Evolutionary conservation across 2,113 vertebrate species (phyloP).

Genomic region (Upupa epops): DNA sequence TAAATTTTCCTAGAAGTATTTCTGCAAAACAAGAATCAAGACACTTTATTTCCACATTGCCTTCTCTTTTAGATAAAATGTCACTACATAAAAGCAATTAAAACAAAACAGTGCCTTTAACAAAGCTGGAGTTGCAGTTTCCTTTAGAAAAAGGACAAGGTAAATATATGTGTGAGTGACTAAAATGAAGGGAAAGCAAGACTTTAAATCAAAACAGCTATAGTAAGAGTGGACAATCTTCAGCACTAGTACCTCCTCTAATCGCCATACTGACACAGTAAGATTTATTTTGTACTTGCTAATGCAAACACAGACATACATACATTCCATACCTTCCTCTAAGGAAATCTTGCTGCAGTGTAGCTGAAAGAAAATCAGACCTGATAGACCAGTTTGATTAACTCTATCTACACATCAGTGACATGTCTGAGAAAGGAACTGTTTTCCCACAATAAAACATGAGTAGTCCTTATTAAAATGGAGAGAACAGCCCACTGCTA

Average conservation of each 20-base stretch:
- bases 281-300: neutral
- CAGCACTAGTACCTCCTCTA: neutral
- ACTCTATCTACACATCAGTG: neutral
- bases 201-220: neutral
- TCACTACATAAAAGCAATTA: neutral
- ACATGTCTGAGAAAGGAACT: neutral
- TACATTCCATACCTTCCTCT: neutral
- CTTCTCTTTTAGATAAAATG: neutral
- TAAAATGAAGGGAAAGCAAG: neutral
- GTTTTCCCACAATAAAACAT: neutral
- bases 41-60: neutral
- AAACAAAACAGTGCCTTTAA: neutral
- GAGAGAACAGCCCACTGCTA: neutral
- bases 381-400: neutral
- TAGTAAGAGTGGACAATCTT: neutral
- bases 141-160: neutral
- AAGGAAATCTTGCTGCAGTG: accelerated
- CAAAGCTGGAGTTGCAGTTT: neutral
- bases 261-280: neutral
- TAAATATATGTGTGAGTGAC: neutral
- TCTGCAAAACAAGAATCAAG: neutral
- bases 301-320: neutral
- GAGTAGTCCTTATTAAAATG: neutral
- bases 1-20: neutral
- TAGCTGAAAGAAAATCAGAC: neutral